These are phyloP conservation scores for Acanthopagrus latus DNA, from an alignment of 2,797 vertebrate genomes.

Conservation along the genomic window DNA sequence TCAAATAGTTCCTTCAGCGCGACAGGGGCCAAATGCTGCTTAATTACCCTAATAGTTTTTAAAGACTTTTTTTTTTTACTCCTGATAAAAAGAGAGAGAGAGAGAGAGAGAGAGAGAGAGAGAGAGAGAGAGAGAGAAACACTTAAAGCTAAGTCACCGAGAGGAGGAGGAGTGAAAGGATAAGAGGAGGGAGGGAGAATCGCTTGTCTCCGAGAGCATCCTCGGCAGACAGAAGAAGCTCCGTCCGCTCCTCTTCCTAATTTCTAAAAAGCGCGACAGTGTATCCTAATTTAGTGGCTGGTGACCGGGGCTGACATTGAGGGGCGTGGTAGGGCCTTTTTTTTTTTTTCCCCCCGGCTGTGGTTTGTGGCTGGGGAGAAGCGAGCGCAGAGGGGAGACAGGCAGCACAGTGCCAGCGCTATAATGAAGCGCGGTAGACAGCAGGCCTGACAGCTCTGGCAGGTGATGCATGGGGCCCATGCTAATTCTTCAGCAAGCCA, in stretches of 20 bases:
- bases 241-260: slow-evolving; percentile 82
- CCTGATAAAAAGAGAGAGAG: slow-evolving; percentile 71
- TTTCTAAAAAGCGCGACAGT: slow-evolving; percentile 84
- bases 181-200: slow-evolving; percentile 83
- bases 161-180: slow-evolving; percentile 79
- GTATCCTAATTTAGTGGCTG: slow-evolving; percentile 88
- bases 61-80: slow-evolving; percentile 90
- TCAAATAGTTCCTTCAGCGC: slow-evolving; percentile 88
- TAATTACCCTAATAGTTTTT: slow-evolving; percentile 98
- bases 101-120: too few species aligned
- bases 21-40: slow-evolving; percentile 91
- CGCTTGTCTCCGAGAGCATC: slow-evolving; percentile 80
- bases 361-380: slow-evolving; percentile 76
- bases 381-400: slow-evolving; percentile 84
- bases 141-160: slow-evolving; percentile 53
- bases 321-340: slow-evolving; percentile 88
- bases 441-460: slow-evolving; percentile 95
- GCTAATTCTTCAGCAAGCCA: slow-evolving; percentile 95
- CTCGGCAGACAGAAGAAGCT: slow-evolving; percentile 72
- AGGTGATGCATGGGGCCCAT: slow-evolving; percentile 95
- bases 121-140: neutral
- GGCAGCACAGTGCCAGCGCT: slow-evolving; percentile 84
- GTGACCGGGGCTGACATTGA: slow-evolving; percentile 88
- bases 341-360: slow-evolving; percentile 55
- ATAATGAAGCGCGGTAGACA: slow-evolving; percentile 92